Evolutionary conservation across 2,113 vertebrate species (phyloP).

Genomic region (Aptenodytes forsteri): DNA sequence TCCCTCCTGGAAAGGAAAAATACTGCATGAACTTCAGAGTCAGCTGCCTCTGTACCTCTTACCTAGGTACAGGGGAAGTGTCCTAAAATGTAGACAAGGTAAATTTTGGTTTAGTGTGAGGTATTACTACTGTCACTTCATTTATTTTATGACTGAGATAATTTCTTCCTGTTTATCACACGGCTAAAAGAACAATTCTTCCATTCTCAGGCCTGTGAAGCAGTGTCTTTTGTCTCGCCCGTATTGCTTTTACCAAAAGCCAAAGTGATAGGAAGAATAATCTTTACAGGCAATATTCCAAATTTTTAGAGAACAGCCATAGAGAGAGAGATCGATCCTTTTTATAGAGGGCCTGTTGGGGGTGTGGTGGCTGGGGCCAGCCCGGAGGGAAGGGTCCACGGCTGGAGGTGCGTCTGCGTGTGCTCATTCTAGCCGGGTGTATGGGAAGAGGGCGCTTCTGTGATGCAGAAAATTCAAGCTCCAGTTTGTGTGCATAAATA

Average conservation of each 20-base stretch:
- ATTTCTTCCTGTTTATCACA: background rate
- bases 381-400: background rate
- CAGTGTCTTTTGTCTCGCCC: background rate
- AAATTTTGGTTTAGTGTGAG: background rate
- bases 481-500: background rate
- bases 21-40: background rate
- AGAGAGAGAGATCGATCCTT: background rate
- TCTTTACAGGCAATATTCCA: background rate
- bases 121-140: background rate
- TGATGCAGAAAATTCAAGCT: background rate
- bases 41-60: background rate
- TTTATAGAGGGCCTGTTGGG: background rate
- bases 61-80: background rate
- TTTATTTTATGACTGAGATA: background rate
- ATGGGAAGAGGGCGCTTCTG: background rate
- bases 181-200: background rate
- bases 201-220: background rate
- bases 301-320: background rate
- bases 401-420: background rate
- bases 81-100: background rate
- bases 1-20: background rate
- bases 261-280: background rate
- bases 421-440: background rate
- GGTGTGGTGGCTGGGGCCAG: background rate
- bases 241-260: background rate